Conservation (phyloP, 2,113 vertebrate species). For the Fregetta grallaria region DNA sequence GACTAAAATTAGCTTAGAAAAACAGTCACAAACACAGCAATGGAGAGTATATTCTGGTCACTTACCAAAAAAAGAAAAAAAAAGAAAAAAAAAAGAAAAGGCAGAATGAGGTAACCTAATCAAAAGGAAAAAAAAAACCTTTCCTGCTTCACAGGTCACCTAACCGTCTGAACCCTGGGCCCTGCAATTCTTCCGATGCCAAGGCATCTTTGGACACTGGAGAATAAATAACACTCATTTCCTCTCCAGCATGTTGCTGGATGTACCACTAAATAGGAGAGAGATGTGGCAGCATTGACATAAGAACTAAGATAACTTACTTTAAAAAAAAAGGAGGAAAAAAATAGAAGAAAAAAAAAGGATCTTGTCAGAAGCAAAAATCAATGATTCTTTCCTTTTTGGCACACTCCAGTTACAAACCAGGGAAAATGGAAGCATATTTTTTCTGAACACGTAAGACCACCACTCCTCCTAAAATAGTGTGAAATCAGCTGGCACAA, state of each 20-base stretch:
- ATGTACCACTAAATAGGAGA: background rate
- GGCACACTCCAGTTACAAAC: background rate
- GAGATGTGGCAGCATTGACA: background rate
- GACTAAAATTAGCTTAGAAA: background rate
- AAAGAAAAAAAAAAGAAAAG: background rate
- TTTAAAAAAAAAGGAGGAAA: background rate
- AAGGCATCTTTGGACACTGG: background rate
- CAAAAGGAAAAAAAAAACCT: background rate
- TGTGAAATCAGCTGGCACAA: background rate
- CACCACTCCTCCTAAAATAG: background rate
- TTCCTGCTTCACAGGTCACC: background rate
- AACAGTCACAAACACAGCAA: background rate
- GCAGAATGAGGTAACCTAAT: background rate
- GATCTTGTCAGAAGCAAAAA: background rate
- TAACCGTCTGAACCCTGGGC: background rate
- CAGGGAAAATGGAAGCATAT: background rate
- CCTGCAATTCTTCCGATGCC: background rate
- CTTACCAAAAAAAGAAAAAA: background rate
- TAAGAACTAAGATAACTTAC: background rate
- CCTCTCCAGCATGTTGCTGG: background rate
- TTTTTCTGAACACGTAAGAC: background rate
- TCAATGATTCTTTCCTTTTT: background rate
- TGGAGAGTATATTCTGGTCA: background rate
- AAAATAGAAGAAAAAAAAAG: background rate
- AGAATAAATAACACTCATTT: background rate